These are phyloP conservation scores for Acleris holmiana DNA, from an alignment of 2,888 invertebrate genomes.

Conservation along the genomic window DNA sequence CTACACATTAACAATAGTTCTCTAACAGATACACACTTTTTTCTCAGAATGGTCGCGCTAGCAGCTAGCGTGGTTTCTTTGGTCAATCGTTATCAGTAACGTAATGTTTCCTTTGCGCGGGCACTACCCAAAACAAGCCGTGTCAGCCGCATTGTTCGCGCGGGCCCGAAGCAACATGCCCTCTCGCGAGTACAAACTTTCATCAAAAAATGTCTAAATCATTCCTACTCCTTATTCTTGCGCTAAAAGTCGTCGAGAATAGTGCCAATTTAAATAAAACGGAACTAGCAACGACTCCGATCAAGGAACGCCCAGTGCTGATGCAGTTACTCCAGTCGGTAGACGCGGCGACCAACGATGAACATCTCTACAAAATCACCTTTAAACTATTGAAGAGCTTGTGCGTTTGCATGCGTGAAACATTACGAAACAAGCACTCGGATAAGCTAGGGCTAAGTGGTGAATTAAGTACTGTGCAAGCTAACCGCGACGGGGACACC, in stretches of 20 bases:
- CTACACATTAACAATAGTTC: no score
- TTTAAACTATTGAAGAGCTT: slow-evolving; percentile 66
- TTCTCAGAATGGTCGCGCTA: not conserved
- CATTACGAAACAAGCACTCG: slow-evolving; percentile 51
- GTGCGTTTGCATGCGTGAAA: slow-evolving; percentile 68
- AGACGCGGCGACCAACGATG: slow-evolving; percentile 61
- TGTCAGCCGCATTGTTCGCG: slow-evolving; percentile 58
- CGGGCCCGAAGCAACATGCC: slow-evolving; percentile 54
- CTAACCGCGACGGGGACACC: slow-evolving; percentile 38
- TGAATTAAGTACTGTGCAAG: slow-evolving; percentile 45
- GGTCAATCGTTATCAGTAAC: slow-evolving; percentile 42
- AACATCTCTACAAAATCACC: slow-evolving; percentile 63
- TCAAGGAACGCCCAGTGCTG: slow-evolving; percentile 56
- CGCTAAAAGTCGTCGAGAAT: slow-evolving; percentile 43
- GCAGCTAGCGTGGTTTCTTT: not conserved
- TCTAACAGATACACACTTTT: no score
- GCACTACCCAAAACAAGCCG: slow-evolving; percentile 62
- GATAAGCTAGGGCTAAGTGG: slow-evolving; percentile 43
- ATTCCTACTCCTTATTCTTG: slow-evolving; percentile 47
- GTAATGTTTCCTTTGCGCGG: slow-evolving; percentile 45
- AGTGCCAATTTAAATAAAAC: slow-evolving; percentile 44
- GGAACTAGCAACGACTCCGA: slow-evolving; percentile 34
- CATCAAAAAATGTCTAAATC: slow-evolving; percentile 54
- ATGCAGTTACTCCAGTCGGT: slow-evolving; percentile 62
- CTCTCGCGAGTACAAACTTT: slow-evolving; percentile 50